Percentiles rank a stretch among this genome's conserved stretches.
Conservation (phyloP, 1,140 invertebrate species). For the Tetraneura akinire region DNA sequence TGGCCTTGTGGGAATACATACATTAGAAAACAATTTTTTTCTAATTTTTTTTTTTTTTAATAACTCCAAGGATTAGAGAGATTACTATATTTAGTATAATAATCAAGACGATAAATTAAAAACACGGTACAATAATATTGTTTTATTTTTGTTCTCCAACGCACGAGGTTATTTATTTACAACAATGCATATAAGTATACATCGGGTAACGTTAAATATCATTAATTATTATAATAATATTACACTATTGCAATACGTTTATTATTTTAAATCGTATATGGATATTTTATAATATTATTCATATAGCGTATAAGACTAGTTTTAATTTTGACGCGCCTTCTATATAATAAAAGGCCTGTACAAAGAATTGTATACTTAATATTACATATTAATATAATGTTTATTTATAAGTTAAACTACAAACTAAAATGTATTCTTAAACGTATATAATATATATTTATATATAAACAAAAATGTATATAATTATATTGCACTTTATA, state of each 20-base stretch:
- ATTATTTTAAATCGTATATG: background rate
- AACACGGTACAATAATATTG: constrained; percentile 41
- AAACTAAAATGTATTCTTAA: constrained; percentile 13
- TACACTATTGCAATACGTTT: constrained; percentile 7
- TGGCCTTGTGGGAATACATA: too few relatives aligned
- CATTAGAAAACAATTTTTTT: too few relatives aligned
- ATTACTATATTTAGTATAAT: too few relatives aligned
- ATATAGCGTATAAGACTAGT: constrained; percentile 34
- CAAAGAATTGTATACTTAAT: constrained; percentile 44
- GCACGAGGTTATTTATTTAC: constrained; percentile 27
- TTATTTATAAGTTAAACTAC: constrained; percentile 18
- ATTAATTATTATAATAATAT: background rate
- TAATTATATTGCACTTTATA: constrained; percentile 42
- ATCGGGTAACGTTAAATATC: constrained; percentile 1
- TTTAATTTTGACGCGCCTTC: background rate
- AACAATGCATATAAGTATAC: constrained; percentile 13
- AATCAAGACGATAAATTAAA: background rate
- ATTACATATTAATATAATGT: constrained; percentile 36
- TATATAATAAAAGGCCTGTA: constrained; percentile 34
- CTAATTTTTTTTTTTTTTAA: too few relatives aligned
- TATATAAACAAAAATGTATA: constrained; percentile 35
- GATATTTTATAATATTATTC: constrained; percentile 14
- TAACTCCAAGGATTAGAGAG: too few relatives aligned
- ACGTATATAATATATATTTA: background rate
- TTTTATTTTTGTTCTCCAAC: constrained; percentile 29